Evolutionary conservation across 2,888 invertebrate genomes (phyloP).

Genomic region (Xanthia icteritia): DNA sequence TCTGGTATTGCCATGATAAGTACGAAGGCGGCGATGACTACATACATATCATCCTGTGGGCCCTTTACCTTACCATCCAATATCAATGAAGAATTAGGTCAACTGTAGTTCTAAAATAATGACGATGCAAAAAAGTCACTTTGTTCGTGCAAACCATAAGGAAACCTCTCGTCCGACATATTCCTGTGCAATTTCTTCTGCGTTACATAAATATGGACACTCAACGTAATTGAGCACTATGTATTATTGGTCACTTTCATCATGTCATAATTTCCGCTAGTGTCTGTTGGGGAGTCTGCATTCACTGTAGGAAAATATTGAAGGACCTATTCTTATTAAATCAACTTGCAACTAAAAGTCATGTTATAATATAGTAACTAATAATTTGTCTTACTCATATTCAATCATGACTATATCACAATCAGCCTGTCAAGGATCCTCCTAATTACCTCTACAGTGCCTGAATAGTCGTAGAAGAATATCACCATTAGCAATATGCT

Average conservation of each 20-base stretch:
- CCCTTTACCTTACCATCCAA: background rate
- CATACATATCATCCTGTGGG: background rate
- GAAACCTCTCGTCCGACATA: slow-evolving; percentile 10
- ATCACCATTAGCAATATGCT: background rate
- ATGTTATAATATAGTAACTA: background rate
- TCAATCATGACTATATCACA: background rate
- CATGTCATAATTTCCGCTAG: background rate
- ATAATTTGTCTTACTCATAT: background rate
- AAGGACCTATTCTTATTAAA: background rate
- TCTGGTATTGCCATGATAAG: background rate
- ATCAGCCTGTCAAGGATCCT: background rate
- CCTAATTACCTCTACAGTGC: background rate
- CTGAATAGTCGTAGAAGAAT: background rate
- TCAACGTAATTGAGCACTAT: slow-evolving; percentile 25
- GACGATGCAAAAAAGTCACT: background rate
- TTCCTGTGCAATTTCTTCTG: slow-evolving; percentile 13
- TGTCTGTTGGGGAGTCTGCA: background rate
- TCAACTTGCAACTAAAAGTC: background rate
- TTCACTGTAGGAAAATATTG: background rate
- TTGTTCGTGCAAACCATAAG: slow-evolving; percentile 1
- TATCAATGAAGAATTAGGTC: background rate
- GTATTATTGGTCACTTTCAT: background rate
- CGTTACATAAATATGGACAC: slow-evolving; percentile 5
- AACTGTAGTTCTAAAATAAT: background rate
- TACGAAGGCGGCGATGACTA: background rate